These are phyloP conservation scores for Ametastegia equiseti DNA, from an alignment of 2,888 invertebrate species.

Conservation along the genomic window DNA sequence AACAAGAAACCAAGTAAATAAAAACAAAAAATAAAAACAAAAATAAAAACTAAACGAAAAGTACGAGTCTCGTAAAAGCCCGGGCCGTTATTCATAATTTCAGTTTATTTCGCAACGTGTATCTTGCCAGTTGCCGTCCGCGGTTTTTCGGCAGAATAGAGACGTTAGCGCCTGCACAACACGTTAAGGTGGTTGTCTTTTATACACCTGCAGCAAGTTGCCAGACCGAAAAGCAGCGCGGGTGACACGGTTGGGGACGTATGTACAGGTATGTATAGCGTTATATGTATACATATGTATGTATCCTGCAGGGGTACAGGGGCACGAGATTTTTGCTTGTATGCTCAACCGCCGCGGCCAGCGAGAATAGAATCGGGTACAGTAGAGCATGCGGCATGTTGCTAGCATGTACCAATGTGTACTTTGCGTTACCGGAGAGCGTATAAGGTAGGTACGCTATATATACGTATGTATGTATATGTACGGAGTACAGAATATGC, in stretches of 20 bases:
- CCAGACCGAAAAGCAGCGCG: conserved; percentile 23
- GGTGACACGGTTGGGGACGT: no score
- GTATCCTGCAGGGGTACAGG: no score
- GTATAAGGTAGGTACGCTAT: neutral
- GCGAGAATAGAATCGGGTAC: no score
- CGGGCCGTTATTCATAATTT: conserved; percentile 32
- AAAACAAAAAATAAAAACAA: neutral
- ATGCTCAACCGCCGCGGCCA: no score
- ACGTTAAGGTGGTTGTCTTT: no score
- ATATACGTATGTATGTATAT: conserved; percentile 14
- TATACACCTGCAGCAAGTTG: neutral
- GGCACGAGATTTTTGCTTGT: no score
- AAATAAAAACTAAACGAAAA: neutral
- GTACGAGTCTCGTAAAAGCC: conserved; percentile 3
- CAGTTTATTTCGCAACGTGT: conserved; percentile 19
- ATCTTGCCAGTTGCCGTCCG: neutral
- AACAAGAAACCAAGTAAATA: neutral
- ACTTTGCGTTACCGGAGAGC: no score
- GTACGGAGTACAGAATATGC: conserved; percentile 24
- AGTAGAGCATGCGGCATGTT: no score
- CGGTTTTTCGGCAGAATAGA: no score
- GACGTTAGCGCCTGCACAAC: no score
- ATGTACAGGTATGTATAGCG: no score
- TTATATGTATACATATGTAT: no score
- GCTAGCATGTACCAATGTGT: conserved; percentile 25